Conservation (phyloP, 2,888 invertebrate species). For the Leptinotarsa juncta region DNA sequence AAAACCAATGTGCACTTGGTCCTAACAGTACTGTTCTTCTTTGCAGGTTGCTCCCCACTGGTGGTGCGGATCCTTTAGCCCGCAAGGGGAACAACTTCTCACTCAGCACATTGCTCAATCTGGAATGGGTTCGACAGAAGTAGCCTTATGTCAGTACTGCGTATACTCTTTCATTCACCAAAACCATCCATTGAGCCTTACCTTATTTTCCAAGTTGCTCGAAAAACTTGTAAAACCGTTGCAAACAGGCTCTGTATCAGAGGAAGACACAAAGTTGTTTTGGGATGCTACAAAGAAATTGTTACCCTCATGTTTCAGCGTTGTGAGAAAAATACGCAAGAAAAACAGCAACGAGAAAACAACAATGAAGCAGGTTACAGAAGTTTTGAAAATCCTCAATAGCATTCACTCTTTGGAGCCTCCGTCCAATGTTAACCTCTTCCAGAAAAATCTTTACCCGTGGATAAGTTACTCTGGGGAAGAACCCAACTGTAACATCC, state of each 20-base stretch:
- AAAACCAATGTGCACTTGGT: neutral
- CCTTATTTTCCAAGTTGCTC: slow-evolving; percentile 79
- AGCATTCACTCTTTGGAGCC: slow-evolving; percentile 73
- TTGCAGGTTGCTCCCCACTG: slow-evolving; percentile 75
- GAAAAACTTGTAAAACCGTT: slow-evolving; percentile 73
- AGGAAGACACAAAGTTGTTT: slow-evolving; percentile 77
- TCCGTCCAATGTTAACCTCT: slow-evolving; percentile 75
- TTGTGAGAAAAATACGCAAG: slow-evolving; percentile 80
- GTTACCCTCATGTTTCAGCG: slow-evolving; percentile 81
- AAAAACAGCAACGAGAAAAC: slow-evolving; percentile 78
- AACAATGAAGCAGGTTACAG: slow-evolving; percentile 76
- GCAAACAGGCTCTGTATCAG: slow-evolving; percentile 61
- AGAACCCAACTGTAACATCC: slow-evolving; percentile 70
- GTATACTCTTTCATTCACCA: slow-evolving; percentile 82
- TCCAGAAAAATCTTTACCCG: slow-evolving; percentile 77
- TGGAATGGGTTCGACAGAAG: slow-evolving; percentile 79
- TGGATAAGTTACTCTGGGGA: slow-evolving; percentile 70
- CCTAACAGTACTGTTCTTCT: slow-evolving; percentile 1
- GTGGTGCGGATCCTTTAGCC: slow-evolving; percentile 89
- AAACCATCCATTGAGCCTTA: slow-evolving; percentile 87
- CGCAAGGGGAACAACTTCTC: slow-evolving; percentile 84
- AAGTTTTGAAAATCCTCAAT: slow-evolving; percentile 79
- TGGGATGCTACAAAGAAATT: slow-evolving; percentile 85
- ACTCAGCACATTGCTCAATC: slow-evolving; percentile 96
- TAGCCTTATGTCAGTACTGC: slow-evolving; percentile 80